Conservation (phyloP, 1,140 invertebrate genomes). For the Oryctes rhinoceros region DNA sequence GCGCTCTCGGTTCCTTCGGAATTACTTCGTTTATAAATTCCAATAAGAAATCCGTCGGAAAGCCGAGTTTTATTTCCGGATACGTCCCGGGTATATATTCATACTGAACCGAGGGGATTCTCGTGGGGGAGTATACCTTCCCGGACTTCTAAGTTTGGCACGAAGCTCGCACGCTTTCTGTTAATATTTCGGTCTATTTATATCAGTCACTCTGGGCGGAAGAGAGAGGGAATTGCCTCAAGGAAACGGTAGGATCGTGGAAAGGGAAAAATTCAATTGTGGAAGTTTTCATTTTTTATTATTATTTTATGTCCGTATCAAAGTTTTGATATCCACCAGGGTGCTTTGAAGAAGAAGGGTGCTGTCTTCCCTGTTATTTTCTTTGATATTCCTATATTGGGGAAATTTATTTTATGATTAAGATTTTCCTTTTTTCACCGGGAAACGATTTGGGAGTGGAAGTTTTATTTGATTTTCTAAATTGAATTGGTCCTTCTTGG, state of each 20-base stretch:
- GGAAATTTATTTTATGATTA: conserved; percentile 12
- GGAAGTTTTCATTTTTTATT: conserved; percentile 37
- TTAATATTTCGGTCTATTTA: conserved; percentile 36
- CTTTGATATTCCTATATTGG: not conserved
- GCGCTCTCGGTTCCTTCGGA: not conserved
- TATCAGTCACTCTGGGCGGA: not conserved
- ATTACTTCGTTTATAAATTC: conserved; percentile 51
- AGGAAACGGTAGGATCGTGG: too few species aligned
- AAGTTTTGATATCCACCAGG: conserved; percentile 7
- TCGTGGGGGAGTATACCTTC: not conserved
- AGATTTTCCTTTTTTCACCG: not conserved
- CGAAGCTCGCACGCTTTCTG: not conserved
- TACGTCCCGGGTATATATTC: conserved; percentile 25
- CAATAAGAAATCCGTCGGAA: conserved; percentile 50
- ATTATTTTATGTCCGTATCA: conserved; percentile 24
- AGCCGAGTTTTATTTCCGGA: conserved; percentile 48
- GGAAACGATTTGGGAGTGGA: not conserved
- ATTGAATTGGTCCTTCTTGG: not conserved
- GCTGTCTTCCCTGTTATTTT: not conserved
- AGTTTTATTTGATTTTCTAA: not conserved
- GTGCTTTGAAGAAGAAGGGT: not conserved
- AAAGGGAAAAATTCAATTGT: conserved; percentile 36
- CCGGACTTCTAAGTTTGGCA: not conserved
- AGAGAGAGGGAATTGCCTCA: not conserved
- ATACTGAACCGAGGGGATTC: not conserved